Percentiles rank a stretch among this genome's conserved stretches.
phyloP scores from a whole-genome alignment of 1,140 invertebrate genomes.

The Apocrypta bakeri region DNA sequence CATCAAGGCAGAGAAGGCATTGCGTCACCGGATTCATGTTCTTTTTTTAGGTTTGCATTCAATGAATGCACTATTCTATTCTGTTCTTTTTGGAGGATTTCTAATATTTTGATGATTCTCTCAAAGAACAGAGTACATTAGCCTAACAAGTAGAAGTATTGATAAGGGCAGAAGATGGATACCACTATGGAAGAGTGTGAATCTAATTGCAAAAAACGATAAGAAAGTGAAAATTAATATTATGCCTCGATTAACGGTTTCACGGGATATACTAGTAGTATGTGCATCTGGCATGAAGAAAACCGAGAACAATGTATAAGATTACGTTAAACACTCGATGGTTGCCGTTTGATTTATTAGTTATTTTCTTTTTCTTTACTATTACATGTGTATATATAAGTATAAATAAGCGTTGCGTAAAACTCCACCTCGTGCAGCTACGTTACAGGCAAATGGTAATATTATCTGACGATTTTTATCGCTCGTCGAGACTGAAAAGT shows the following conservation, averaged over 20 bases:
- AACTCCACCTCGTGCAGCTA: background rate
- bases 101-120: no score
- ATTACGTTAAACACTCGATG: background rate
- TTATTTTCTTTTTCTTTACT: background rate
- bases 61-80: no score
- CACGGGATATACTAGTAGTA: no score
- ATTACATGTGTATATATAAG: background rate
- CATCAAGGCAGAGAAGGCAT: no score
- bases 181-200: background rate
- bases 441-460: background rate
- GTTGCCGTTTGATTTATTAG: background rate
- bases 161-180: background rate
- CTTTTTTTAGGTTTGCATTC: no score
- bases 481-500: background rate
- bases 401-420: background rate
- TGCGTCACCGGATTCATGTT: no score
- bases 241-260: slow-evolving; percentile 16
- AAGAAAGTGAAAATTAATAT: slow-evolving; percentile 26
- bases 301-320: background rate
- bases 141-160: no score
- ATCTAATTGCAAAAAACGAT: slow-evolving; percentile 13
- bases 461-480: background rate
- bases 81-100: no score
- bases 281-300: no score
- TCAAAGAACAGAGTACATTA: no score